These are phyloP conservation scores for Temnothorax nylanderi DNA, from an alignment of 1,140 invertebrate genomes.

Conservation along the genomic window DNA sequence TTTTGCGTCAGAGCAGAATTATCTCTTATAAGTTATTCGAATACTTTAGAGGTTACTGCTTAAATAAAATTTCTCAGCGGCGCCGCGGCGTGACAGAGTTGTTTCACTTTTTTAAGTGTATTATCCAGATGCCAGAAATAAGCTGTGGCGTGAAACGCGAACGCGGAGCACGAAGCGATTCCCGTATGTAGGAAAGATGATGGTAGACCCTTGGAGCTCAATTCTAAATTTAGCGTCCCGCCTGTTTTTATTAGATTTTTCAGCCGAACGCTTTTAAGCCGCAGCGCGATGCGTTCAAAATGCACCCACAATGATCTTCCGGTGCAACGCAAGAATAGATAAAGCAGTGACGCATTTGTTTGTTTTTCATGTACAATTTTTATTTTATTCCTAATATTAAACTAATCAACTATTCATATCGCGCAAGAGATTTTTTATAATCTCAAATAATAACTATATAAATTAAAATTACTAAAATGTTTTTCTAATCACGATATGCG, in stretches of 20 bases:
- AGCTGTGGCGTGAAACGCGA: neutral
- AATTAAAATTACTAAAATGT: neutral
- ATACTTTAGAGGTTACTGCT: neutral
- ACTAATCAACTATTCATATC: neutral
- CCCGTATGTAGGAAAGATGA: constrained; percentile 29
- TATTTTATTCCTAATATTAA: neutral
- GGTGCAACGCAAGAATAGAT: neutral
- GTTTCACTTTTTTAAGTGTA: constrained; percentile 14
- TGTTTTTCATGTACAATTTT: neutral
- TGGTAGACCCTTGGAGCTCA: neutral
- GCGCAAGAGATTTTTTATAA: neutral
- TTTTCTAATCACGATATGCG: neutral
- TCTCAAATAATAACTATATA: neutral
- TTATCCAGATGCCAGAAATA: constrained; percentile 28
- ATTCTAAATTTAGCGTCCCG: constrained; percentile 45
- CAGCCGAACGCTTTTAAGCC: neutral
- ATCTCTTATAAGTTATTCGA: neutral
- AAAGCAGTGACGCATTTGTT: neutral
- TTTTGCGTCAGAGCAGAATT: neutral
- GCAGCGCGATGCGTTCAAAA: neutral
- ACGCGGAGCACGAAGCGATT: neutral
- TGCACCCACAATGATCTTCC: neutral
- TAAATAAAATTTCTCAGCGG: neutral
- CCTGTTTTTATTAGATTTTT: constrained; percentile 40
- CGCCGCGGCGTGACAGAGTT: neutral